phyloP scores from a whole-genome alignment of 2,113 vertebrate genomes.

The Microcebus murinus region DNA sequence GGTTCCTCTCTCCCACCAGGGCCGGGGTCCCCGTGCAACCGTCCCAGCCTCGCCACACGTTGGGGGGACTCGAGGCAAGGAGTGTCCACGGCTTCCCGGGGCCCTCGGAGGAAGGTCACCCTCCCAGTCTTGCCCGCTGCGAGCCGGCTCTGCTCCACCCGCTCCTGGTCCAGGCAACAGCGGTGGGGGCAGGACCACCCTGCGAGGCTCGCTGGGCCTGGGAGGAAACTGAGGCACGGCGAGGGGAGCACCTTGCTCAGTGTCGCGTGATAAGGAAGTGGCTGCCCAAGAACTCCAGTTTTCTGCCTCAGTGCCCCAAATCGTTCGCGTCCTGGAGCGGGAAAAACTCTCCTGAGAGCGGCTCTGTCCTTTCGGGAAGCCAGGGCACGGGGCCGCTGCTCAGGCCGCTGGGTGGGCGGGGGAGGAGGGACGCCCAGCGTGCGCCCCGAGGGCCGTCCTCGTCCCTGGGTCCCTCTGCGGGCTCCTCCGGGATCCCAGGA shows the following conservation, averaged over 20 bases:
- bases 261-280: background rate
- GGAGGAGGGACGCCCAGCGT: rapidly evolving
- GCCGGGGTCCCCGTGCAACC: rapidly evolving
- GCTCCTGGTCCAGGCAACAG: rapidly evolving
- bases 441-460: rapidly evolving
- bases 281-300: background rate
- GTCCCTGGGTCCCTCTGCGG: background rate
- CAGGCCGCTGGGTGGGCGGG: background rate
- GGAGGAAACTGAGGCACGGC: background rate
- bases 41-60: rapidly evolving
- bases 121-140: rapidly evolving
- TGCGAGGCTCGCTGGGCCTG: rapidly evolving
- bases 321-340: rapidly evolving
- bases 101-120: background rate
- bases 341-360: background rate
- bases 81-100: rapidly evolving
- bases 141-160: rapidly evolving
- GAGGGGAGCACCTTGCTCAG: background rate
- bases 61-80: background rate
- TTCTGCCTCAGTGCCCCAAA: rapidly evolving
- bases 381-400: background rate
- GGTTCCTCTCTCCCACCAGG: background rate
- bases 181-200: too few species aligned
- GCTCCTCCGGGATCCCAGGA: background rate
- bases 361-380: background rate